phyloP scores from a whole-genome alignment of 2,888 invertebrate species.

The Panzeria rudis region DNA sequence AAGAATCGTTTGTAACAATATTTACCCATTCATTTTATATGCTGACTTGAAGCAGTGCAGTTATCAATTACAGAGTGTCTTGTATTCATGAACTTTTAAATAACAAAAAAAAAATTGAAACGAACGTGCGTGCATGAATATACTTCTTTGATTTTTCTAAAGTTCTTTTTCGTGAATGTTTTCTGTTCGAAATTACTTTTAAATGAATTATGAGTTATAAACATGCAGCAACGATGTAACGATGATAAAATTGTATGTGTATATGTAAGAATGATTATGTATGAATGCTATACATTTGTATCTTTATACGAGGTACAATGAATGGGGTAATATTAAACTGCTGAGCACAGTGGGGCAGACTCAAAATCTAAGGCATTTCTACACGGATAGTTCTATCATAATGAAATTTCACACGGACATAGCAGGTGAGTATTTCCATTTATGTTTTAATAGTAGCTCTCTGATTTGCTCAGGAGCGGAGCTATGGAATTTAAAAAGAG shows the following conservation, averaged over 20 bases:
- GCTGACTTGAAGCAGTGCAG: neutral
- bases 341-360: too few species aligned
- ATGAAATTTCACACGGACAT: too few species aligned
- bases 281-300: neutral
- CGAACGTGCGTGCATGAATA: slow-evolving; percentile 53
- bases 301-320: neutral
- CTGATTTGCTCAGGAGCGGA: too few species aligned
- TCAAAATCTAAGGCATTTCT: too few species aligned
- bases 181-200: slow-evolving; percentile 18
- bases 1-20: neutral
- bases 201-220: slow-evolving; percentile 60
- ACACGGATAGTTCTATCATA: too few species aligned
- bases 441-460: too few species aligned
- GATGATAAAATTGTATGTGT: neutral
- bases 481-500: too few species aligned
- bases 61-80: slow-evolving; percentile 51
- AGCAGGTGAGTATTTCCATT: too few species aligned
- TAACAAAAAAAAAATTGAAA: neutral
- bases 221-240: slow-evolving; percentile 50
- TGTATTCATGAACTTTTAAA: slow-evolving; percentile 34
- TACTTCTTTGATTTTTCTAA: slow-evolving; percentile 27
- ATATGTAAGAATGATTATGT: neutral
- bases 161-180: slow-evolving; percentile 15
- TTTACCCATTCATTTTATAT: neutral
- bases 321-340: neutral